These are phyloP conservation scores for Nesogale talazaci DNA, from an alignment of 2,113 vertebrate species.

Conservation along the genomic window DNA sequence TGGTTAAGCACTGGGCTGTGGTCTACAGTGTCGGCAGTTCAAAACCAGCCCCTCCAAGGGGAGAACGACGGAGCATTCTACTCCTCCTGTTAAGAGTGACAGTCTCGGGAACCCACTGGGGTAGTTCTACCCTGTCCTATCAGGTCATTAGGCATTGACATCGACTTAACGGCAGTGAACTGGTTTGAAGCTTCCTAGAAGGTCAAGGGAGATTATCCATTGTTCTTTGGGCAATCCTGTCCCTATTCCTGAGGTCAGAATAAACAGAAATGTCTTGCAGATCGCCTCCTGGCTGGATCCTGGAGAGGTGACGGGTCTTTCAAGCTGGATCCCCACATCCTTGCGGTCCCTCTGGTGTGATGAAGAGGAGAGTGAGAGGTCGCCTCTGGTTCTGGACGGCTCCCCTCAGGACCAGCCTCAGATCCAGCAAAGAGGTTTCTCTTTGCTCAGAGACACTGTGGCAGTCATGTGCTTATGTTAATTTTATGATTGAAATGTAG, in stretches of 20 bases:
- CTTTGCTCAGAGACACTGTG: neutral
- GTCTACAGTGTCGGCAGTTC: too few relatives aligned
- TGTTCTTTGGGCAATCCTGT: neutral
- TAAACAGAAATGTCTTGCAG: neutral
- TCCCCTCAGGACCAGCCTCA: neutral
- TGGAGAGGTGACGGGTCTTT: neutral
- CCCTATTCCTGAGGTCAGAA: neutral
- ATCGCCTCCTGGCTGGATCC: neutral
- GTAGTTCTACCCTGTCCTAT: too few relatives aligned
- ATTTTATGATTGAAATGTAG: too few relatives aligned
- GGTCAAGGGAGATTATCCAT: neutral
- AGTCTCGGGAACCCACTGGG: too few relatives aligned
- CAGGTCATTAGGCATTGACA: too few relatives aligned
- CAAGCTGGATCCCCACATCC: neutral
- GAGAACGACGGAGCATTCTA: too few relatives aligned
- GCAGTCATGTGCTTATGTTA: too few relatives aligned
- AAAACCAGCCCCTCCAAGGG: too few relatives aligned
- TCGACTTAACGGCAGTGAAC: too few relatives aligned
- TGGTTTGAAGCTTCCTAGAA: neutral
- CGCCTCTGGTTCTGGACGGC: neutral
- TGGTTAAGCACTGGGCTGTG: too few relatives aligned
- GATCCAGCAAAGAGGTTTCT: neutral
- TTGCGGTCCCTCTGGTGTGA: rapidly evolving
- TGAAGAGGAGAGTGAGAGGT: neutral
- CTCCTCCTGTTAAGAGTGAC: too few relatives aligned